phyloP scores from a whole-genome alignment of 1,140 invertebrate species.

The Bombyx mandarina region DNA sequence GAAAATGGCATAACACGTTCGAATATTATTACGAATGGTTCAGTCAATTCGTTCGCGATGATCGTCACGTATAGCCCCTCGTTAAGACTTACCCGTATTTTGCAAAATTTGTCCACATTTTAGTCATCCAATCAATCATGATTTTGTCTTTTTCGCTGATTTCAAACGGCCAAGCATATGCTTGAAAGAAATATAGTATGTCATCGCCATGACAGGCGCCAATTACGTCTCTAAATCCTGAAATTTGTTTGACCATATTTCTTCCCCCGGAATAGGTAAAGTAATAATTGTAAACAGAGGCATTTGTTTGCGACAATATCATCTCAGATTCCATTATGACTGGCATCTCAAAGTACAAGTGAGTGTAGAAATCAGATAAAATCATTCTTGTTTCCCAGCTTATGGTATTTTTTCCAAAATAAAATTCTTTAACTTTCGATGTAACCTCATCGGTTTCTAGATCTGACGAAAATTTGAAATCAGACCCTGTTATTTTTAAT shows the following conservation, averaged over 20 bases:
- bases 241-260: slow-evolving; percentile 6
- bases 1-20: no score
- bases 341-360: slow-evolving; percentile 10
- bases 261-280: slow-evolving; percentile 7
- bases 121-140: slow-evolving; percentile 11
- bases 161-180: slow-evolving; percentile 2
- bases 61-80: no score
- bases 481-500: background rate
- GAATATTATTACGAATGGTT: no score
- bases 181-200: slow-evolving; percentile 10
- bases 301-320: slow-evolving; percentile 1
- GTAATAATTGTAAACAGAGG: slow-evolving; percentile 8
- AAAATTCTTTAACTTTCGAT: slow-evolving; percentile 6
- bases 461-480: slow-evolving; percentile 4
- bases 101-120: slow-evolving; percentile 15
- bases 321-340: slow-evolving; percentile 8
- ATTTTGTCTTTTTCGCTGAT: slow-evolving; percentile 7
- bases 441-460: background rate
- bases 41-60: no score
- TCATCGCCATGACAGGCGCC: slow-evolving; percentile 14
- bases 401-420: slow-evolving; percentile 10
- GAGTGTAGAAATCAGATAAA: slow-evolving; percentile 1
- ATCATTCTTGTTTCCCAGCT: slow-evolving; percentile 4
- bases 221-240: slow-evolving; percentile 5
- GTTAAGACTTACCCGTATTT: slow-evolving; percentile 13